Evolutionary conservation across 2,797 vertebrate species (phyloP).

Genomic region (Gymnoscopelus microlampas): DNA sequence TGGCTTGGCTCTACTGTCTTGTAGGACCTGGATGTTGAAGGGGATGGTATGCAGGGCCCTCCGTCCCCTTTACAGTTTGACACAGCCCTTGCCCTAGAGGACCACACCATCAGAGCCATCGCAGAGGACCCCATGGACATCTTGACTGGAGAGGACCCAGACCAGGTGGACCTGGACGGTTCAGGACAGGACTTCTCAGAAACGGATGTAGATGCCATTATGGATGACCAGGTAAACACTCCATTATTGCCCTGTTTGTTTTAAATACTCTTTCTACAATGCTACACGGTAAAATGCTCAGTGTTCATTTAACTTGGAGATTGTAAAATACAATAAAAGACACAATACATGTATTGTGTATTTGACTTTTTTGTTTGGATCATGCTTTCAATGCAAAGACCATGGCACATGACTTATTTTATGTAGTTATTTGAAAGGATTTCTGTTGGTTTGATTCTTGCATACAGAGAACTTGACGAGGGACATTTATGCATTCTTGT

Average conservation of each 20-base stretch:
- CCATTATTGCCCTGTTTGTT: too few relatives aligned
- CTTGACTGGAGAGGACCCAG: slow-evolving; percentile 80
- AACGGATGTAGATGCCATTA: slow-evolving; percentile 73
- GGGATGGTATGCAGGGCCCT: slow-evolving; percentile 92
- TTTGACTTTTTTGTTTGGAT: too few relatives aligned
- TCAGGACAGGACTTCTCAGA: slow-evolving; percentile 76
- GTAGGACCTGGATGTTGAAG: slow-evolving; percentile 96
- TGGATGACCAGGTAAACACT: slow-evolving; percentile 74
- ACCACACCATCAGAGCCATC: slow-evolving; percentile 87
- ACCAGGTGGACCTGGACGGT: slow-evolving; percentile 71
- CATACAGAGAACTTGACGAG: too few relatives aligned
- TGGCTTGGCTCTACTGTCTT: slow-evolving; percentile 22
- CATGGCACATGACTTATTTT: too few relatives aligned
- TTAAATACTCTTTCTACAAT: too few relatives aligned
- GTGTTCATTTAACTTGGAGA: too few relatives aligned
- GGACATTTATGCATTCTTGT: not conserved
- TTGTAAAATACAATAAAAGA: too few relatives aligned
- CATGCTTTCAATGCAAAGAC: too few relatives aligned
- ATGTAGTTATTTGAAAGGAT: too few relatives aligned
- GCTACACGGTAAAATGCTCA: too few relatives aligned
- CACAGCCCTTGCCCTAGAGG: slow-evolving; percentile 87
- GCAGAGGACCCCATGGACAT: slow-evolving; percentile 89
- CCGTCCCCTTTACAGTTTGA: slow-evolving; percentile 95
- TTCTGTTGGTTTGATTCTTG: too few relatives aligned
- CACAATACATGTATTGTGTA: too few relatives aligned